Percentiles rank a stretch among this genome's conserved stretches.
phyloP scores from a whole-genome alignment of 2,888 invertebrate genomes.

The Drosophila rellima region DNA sequence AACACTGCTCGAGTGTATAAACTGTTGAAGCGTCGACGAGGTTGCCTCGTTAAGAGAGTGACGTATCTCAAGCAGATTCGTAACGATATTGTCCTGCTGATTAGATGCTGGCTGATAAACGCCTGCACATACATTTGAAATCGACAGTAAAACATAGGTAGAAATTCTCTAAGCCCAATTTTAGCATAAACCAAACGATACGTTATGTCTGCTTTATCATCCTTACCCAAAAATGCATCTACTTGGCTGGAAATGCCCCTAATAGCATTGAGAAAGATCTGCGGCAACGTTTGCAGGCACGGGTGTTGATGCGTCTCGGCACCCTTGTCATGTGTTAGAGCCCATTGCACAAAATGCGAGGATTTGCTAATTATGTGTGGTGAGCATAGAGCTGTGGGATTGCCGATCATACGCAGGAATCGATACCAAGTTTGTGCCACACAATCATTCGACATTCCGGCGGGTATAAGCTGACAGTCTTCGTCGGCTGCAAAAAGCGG shows the following conservation, averaged over 20 bases:
- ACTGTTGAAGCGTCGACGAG: conserved; percentile 73
- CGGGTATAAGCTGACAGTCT: conserved; percentile 92
- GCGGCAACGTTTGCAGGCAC: conserved; percentile 92
- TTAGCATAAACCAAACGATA: neutral
- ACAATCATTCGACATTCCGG: conserved; percentile 94
- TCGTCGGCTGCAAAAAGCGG: conserved; percentile 90
- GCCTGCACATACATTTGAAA: conserved; percentile 67
- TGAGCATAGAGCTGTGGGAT: conserved; percentile 96
- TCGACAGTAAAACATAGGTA: conserved; percentile 35
- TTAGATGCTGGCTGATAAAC: conserved; percentile 82
- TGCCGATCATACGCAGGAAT: conserved; percentile 96
- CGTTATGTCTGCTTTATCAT: neutral
- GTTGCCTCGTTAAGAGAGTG: conserved; percentile 84
- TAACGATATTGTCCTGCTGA: conserved; percentile 81
- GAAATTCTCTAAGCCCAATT: conserved; percentile 5
- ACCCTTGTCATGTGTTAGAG: conserved; percentile 91
- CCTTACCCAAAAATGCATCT: conserved; percentile 96
- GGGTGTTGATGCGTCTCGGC: conserved; percentile 96
- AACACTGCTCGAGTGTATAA: conserved; percentile 73
- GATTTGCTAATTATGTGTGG: conserved; percentile 91
- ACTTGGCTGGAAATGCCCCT: conserved; percentile 96
- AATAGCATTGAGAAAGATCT: conserved; percentile 97
- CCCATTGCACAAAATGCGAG: conserved; percentile 91
- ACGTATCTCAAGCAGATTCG: conserved; percentile 85
- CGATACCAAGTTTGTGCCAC: conserved; percentile 98